Conservation (phyloP, 2,113 vertebrate species). For the Casuarius casuarius region DNA sequence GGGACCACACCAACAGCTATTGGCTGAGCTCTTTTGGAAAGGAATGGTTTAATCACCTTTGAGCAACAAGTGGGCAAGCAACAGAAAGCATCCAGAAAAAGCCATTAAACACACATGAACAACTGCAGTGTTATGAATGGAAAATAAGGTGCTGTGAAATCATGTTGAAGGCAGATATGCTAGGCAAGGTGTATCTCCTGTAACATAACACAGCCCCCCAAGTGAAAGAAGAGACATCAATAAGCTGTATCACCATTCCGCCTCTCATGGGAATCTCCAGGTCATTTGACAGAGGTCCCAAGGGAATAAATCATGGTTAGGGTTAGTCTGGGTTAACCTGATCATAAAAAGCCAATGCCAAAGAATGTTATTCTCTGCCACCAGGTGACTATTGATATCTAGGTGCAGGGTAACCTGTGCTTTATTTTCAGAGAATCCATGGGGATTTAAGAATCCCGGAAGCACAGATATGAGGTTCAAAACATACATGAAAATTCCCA, state of each 20-base stretch:
- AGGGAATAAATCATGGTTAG: neutral
- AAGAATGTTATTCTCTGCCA: neutral
- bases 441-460: neutral
- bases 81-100: neutral
- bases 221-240: neutral
- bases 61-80: neutral
- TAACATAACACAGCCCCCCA: neutral
- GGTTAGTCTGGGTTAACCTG: neutral
- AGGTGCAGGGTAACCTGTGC: neutral
- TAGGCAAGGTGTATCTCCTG: neutral
- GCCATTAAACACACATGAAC: neutral
- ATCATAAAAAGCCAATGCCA: neutral
- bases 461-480: neutral
- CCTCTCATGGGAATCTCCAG: neutral
- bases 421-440: neutral
- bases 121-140: neutral
- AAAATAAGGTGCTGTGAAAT: neutral
- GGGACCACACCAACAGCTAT: neutral
- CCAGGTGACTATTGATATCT: neutral
- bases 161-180: neutral
- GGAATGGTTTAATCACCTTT: neutral
- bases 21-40: neutral
- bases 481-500: neutral
- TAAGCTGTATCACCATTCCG: fast-evolving
- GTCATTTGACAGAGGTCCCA: neutral